Evolutionary conservation across 2,888 invertebrate species (phyloP), one percentile per base, ranked within the genome.

Genomic region (Sesamia inferens): DNA sequence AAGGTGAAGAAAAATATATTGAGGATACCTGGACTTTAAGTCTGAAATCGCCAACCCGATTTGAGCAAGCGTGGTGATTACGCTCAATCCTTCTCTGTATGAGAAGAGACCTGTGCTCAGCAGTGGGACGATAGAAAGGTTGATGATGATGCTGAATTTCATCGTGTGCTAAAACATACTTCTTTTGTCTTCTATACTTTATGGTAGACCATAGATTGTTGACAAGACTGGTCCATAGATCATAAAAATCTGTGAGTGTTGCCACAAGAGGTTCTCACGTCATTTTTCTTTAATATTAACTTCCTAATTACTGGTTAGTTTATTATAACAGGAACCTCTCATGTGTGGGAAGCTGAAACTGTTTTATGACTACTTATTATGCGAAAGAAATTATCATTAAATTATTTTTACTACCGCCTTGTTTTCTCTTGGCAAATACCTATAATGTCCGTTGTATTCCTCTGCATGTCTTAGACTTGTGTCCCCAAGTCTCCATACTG

Each of bases 271-370:
- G 51, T 63, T 71, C 70, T 48, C 68, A 76, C 47, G 16, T 54
- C 7, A 61, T 11, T 76, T 79, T 68, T 61, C 61, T 54, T 61
- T 13, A 67, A 16, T 51, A 31, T 13, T 24, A 24, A 54, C 81
- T 76, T 81, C 68, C 61, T 81, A 71, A 65, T 61, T 71, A 47
- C 44, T 13, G 19, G n/a, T 59, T 22, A 31, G 42, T 22, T 55
- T 66, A 59, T 47, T 61, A 44, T 62, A 44, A 76, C 58, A 62
- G 61, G 68, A 24, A 16, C 5, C 3, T 48, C n/a, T 65, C 51
- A 67, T 48, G 31, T 47, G 71, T 42, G 76, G 22, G 57, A 68
- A 76, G 51, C 19, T 31, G 44, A 24, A 51, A 42, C 31, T n/a
- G 42, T 54, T 62, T 65, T 71, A 68, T 66, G n/a, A 42, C 19